These are phyloP conservation scores for Spinibarbus caldwelli DNA, from an alignment of 2,797 vertebrate species.

Conservation along the genomic window DNA sequence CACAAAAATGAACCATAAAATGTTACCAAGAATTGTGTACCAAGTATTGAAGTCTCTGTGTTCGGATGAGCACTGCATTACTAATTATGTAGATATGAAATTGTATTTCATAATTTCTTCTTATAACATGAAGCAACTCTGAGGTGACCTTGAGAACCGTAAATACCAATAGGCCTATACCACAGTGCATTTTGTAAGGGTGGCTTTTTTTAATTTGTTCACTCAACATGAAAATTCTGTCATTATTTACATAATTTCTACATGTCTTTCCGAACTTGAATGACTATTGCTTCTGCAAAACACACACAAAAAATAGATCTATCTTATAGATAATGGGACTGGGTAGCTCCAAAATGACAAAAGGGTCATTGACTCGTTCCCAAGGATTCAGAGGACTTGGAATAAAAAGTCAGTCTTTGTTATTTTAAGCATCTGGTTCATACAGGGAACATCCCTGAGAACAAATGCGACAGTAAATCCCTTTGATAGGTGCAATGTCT, in stretches of 20 bases:
- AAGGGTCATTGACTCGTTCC: not conserved
- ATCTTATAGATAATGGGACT: not conserved
- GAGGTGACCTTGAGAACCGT: too few species aligned
- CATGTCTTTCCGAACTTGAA: not conserved
- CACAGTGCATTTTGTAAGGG: too few species aligned
- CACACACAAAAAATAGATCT: not conserved
- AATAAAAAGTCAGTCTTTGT: not conserved
- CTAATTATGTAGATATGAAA: too few species aligned
- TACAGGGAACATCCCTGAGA: not conserved
- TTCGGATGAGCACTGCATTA: too few species aligned
- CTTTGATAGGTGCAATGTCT: not conserved
- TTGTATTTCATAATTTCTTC: not conserved
- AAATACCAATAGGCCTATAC: too few species aligned
- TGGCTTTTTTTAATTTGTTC: not conserved
- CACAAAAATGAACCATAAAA: too few species aligned
- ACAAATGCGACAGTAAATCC: not conserved
- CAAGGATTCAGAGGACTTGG: not conserved
- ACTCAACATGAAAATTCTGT: not conserved
- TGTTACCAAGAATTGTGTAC: too few species aligned
- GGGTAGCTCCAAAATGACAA: not conserved
- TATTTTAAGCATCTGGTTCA: not conserved
- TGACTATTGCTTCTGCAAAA: not conserved
- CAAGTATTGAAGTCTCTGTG: too few species aligned
- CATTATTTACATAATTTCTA: not conserved
- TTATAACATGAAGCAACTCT: not conserved